Evolutionary conservation across 2,888 invertebrate genomes (phyloP), one percentile per base, ranked within the genome.

Genomic region (Hydraecia micacea): DNA sequence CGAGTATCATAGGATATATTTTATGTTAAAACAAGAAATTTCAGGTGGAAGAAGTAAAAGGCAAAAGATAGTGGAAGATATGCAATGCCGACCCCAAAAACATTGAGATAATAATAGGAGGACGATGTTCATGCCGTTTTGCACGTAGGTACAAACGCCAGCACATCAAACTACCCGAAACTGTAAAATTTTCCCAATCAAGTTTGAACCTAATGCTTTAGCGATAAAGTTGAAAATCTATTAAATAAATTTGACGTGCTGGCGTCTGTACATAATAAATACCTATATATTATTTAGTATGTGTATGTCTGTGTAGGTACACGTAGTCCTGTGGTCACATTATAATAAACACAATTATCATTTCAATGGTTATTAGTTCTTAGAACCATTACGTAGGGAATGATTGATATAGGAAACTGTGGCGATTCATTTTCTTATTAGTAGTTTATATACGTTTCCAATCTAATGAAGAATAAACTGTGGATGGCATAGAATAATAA

Each of bases 291-390:
- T 71, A 25, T 25, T 28, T 15, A 15, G 25, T 15, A n/a, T 21
- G 25, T 1, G 0, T 32, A 32, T 32, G 15, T 46, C 15, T 5
- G 46, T 46, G n/a, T 25, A 42, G 0, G 15, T 70, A 8, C 42
- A 21, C 32, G 3, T 42, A 58, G 13, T 21, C 2, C 32, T 69
- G 49, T 32, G 25, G 28, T 68, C 6, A 39, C 8, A 62, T 62
- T 79, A 60, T 39, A 49, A 77, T 60, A 69, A 69, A 32, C 7
- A 60, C 11, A 32, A 76, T 77, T 55, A 36, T 2, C 32, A 67
- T 49, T 67, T 60, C 0, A 60, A 79, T 79, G 5, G 25, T 49
- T 39, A 32, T 42, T 62, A 39, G 11, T 79, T 79, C 80, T 52
- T 1, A 18, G 69, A 79, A 77, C 39, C 8, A 49, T 25, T 36